These are phyloP conservation scores for Mastomys natalensis DNA, from an alignment of 2,113 vertebrate genomes.

Conservation along the genomic window DNA sequence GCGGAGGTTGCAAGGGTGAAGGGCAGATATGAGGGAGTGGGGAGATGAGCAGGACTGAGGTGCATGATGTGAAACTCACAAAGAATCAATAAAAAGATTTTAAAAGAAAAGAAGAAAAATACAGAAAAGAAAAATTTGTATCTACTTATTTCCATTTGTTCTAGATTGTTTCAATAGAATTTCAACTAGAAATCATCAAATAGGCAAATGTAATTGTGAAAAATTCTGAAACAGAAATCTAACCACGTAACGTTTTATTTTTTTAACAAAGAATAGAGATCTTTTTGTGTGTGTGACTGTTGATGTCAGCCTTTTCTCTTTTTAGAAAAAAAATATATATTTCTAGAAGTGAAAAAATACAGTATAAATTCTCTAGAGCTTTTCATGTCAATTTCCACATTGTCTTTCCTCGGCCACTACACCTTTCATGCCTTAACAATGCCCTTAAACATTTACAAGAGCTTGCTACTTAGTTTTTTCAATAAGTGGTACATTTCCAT, in stretches of 20 bases:
- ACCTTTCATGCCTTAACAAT: no score
- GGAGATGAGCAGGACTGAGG: no score
- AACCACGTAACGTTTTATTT: background rate
- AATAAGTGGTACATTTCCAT: background rate
- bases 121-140: background rate
- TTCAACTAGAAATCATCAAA: conserved; percentile 11
- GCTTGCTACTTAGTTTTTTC: background rate
- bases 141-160: background rate
- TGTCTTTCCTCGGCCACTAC: background rate
- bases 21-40: no score
- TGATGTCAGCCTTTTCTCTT: conserved; percentile 34
- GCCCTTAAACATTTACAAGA: background rate
- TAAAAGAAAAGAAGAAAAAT: background rate
- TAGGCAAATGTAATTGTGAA: conserved; percentile 8
- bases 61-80: no score
- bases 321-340: conserved; percentile 81
- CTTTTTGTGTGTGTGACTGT: background rate
- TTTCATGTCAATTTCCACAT: background rate
- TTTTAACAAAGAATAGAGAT: background rate
- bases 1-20: no score
- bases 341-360: background rate
- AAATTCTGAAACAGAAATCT: conserved; percentile 1
- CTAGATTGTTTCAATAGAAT: background rate
- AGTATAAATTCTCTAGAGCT: background rate
- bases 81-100: background rate